Percentiles rank a stretch among this genome's conserved stretches.
phyloP scores from a whole-genome alignment of 1,140 invertebrate species.

The Chlorops oryzae region DNA sequence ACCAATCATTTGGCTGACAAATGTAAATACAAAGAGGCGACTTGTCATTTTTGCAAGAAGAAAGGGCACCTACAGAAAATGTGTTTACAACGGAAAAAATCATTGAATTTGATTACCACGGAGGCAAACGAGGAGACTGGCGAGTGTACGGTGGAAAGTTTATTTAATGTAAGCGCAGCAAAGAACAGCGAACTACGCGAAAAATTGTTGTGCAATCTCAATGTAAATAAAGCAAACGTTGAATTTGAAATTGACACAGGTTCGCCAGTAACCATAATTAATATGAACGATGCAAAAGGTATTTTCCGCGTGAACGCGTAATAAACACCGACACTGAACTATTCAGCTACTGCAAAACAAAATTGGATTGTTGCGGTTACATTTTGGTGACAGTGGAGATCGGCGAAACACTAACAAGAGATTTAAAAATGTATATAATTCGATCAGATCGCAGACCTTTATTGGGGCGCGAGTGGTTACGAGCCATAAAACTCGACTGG shows the following conservation, averaged over 20 bases:
- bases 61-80: too few species aligned
- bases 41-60: slow-evolving; percentile 6
- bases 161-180: too few species aligned
- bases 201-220: too few species aligned
- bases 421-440: background rate
- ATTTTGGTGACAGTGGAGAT: background rate
- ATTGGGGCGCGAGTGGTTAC: background rate
- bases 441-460: background rate
- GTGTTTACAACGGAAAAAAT: too few species aligned
- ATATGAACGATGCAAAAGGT: background rate
- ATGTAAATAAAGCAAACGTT: too few species aligned
- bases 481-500: background rate
- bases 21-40: slow-evolving; percentile 7
- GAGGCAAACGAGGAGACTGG: too few species aligned
- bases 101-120: too few species aligned
- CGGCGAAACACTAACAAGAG: background rate
- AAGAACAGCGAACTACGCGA: too few species aligned
- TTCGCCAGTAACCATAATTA: too few species aligned
- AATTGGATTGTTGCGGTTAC: background rate
- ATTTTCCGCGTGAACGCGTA: background rate
- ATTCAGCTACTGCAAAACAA: background rate
- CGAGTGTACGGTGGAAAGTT: too few species aligned
- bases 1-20: slow-evolving; percentile 4
- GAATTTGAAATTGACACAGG: too few species aligned
- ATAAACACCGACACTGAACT: background rate